These are phyloP conservation scores for Hololepta plana DNA, from an alignment of 2,888 invertebrate species.

Conservation along the genomic window DNA sequence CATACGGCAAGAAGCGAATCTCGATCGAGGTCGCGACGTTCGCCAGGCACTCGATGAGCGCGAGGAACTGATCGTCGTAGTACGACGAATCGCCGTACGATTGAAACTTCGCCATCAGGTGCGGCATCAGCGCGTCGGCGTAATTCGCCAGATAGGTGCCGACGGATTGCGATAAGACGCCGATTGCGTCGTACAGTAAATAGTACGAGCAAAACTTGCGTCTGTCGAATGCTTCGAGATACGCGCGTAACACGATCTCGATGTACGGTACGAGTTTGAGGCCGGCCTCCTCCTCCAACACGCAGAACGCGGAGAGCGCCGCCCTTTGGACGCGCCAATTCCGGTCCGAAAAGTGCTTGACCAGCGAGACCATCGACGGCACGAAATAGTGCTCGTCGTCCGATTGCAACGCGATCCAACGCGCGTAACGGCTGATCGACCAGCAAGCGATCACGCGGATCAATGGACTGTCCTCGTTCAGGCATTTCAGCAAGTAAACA, in stretches of 20 bases:
- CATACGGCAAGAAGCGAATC: constrained; percentile 52
- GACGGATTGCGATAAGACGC: constrained; percentile 55
- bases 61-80: constrained; percentile 50
- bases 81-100: constrained; percentile 40
- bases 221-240: constrained; percentile 54
- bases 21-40: constrained; percentile 60
- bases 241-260: constrained; percentile 47
- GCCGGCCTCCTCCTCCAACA: constrained; percentile 59
- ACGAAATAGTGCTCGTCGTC: constrained; percentile 34
- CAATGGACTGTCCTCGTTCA: constrained; percentile 48
- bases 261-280: constrained; percentile 54
- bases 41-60: constrained; percentile 53
- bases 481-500: constrained; percentile 44
- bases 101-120: constrained; percentile 55
- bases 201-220: constrained; percentile 50
- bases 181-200: constrained; percentile 60
- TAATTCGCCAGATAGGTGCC: constrained; percentile 51
- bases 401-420: constrained; percentile 50
- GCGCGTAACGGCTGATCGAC: constrained; percentile 56
- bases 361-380: constrained; percentile 48
- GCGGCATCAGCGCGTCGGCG: constrained; percentile 51
- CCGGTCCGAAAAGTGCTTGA: constrained; percentile 49
- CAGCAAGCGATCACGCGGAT: constrained; percentile 63
- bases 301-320: constrained; percentile 62
- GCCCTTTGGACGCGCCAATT: constrained; percentile 66